Conservation (phyloP, 2,797 vertebrate species). For the Gallinago stenura region DNA sequence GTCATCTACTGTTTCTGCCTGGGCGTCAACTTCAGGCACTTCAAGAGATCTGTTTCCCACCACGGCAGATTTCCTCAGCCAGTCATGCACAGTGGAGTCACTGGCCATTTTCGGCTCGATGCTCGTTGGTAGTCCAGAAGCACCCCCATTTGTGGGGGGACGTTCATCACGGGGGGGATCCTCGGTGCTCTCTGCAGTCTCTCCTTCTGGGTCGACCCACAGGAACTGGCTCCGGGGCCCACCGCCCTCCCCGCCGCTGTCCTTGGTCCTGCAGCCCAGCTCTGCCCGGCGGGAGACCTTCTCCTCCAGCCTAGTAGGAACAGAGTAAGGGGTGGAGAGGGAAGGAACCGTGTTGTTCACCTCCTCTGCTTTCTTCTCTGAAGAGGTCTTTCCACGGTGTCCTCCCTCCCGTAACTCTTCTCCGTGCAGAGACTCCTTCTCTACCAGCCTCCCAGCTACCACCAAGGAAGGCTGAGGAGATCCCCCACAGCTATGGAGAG, state of each 20-base stretch:
- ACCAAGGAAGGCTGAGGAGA: not conserved
- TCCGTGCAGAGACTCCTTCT: not conserved
- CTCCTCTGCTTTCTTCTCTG: not conserved
- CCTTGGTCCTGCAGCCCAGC: conserved; percentile 6
- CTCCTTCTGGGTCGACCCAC: not conserved
- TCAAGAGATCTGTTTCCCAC: not conserved
- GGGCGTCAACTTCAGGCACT: conserved; percentile 22
- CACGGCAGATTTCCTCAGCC: not conserved
- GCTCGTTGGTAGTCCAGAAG: not conserved
- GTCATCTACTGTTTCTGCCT: conserved; percentile 45
- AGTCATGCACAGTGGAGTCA: not conserved
- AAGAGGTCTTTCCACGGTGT: accelerated
- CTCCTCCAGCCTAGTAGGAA: not conserved
- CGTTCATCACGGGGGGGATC: not conserved
- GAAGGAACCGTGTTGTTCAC: not conserved
- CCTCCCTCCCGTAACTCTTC: not conserved
- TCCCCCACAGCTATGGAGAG: accelerated
- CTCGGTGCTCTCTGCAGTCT: conserved; percentile 4
- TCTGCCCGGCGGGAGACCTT: not conserved
- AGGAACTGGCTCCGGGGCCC: accelerated
- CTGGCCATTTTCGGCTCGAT: accelerated
- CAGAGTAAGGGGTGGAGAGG: not conserved
- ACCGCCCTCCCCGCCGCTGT: not conserved
- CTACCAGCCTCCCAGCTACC: not conserved
- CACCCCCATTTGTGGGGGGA: accelerated